Evolutionary conservation across 2,113 vertebrate genomes (phyloP).

Genomic region (Hippocampus mohnikei): DNA sequence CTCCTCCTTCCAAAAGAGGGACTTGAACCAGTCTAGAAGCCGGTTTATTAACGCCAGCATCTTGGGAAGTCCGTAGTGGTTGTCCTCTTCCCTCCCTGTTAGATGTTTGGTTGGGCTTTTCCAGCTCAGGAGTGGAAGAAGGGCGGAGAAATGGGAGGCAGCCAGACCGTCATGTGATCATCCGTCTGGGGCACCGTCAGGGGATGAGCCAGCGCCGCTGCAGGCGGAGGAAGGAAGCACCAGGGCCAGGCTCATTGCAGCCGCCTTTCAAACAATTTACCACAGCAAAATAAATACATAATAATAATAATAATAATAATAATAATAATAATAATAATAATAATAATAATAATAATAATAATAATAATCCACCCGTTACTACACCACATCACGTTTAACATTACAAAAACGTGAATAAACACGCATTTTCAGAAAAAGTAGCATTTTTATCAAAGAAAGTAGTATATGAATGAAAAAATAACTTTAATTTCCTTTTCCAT

Average conservation of each 20-base stretch:
- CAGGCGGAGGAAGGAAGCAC: not conserved
- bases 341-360: not conserved
- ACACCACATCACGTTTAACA: too few relatives aligned
- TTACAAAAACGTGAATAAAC: too few relatives aligned
- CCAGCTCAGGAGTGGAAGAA: slow-evolving; percentile 35
- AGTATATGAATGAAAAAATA: too few relatives aligned
- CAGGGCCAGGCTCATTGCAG: not conserved
- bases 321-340: too few relatives aligned
- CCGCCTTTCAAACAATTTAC: not conserved
- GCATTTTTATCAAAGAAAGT: too few relatives aligned
- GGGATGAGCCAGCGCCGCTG: slow-evolving; percentile 28
- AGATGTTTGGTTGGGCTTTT: slow-evolving; percentile 56
- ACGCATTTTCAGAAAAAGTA: too few relatives aligned
- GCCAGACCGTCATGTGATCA: slow-evolving; percentile 58
- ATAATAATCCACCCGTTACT: too few relatives aligned
- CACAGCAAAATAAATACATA: not conserved
- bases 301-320: not conserved
- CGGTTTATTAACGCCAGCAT: slow-evolving; percentile 83
- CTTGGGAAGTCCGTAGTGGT: slow-evolving; percentile 39
- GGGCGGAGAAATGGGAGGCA: slow-evolving; percentile 37
- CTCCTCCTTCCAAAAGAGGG: slow-evolving; percentile 88
- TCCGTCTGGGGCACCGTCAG: not conserved
- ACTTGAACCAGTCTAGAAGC: slow-evolving; percentile 83
- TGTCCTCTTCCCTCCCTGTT: slow-evolving; percentile 47
- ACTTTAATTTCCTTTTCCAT: too few relatives aligned